These are phyloP conservation scores for Melikaiella ostensackeni DNA, from an alignment of 2,888 invertebrate genomes.

Conservation along the genomic window DNA sequence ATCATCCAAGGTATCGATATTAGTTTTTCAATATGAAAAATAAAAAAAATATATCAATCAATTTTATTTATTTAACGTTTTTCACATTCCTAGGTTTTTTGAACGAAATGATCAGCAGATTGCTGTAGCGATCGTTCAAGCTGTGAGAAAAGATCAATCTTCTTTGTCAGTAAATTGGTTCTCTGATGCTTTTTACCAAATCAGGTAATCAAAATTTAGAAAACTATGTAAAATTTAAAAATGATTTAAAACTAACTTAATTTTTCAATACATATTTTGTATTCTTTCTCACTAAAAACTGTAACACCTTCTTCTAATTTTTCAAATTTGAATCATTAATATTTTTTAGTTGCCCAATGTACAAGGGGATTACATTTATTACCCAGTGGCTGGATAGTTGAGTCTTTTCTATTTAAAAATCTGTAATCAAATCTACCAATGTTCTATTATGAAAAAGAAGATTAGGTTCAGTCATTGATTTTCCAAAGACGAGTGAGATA, in stretches of 20 bases:
- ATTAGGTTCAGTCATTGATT: no score
- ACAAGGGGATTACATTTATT: constrained; percentile 61
- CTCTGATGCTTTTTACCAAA: constrained; percentile 60
- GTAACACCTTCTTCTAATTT: no score
- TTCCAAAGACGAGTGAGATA: neutral
- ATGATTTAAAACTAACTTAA: neutral
- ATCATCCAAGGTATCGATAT: constrained; percentile 61
- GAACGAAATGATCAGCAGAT: constrained; percentile 63
- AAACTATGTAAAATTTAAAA: no score
- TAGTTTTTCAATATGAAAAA: no score
- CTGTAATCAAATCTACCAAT: neutral
- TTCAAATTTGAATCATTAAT: neutral
- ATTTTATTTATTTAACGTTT: neutral
- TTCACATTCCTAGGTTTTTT: constrained; percentile 52
- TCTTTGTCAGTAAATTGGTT: constrained; percentile 61
- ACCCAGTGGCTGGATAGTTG: constrained; percentile 62
- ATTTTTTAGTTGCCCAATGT: constrained; percentile 64
- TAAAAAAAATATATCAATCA: no score
- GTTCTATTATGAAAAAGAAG: no score
- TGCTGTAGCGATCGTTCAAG: constrained; percentile 68
- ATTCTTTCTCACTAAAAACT: no score
- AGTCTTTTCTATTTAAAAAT: constrained; percentile 39
- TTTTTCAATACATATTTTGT: neutral
- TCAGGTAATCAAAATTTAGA: constrained; percentile 57
- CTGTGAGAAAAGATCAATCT: constrained; percentile 65